These are phyloP conservation scores for Epirrhoe alternata DNA, from an alignment of 2,888 invertebrate genomes.

Conservation along the genomic window DNA sequence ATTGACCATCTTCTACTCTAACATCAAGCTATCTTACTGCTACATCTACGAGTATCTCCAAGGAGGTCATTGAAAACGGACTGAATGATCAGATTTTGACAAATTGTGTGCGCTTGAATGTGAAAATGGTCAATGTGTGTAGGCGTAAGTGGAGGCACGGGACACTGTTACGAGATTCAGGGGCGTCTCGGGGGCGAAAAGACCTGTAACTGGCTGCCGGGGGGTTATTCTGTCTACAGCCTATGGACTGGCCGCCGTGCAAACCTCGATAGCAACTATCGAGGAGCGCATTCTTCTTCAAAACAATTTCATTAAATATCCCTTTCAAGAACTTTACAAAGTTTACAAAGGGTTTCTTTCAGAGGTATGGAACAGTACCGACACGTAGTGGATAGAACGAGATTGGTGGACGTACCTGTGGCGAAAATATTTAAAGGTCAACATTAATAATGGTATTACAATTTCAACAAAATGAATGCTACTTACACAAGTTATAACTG, in stretches of 20 bases:
- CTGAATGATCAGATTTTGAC: not conserved
- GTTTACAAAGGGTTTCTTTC: slow-evolving; percentile 51
- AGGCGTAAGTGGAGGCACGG: slow-evolving; percentile 59
- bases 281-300: slow-evolving; percentile 59
- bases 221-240: slow-evolving; percentile 79
- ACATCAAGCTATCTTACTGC: not conserved
- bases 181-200: slow-evolving; percentile 78
- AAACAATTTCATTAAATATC: slow-evolving; percentile 45
- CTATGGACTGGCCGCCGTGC: slow-evolving; percentile 75
- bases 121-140: slow-evolving; percentile 48
- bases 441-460: slow-evolving; percentile 38
- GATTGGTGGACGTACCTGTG: slow-evolving; percentile 72
- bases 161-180: slow-evolving; percentile 56
- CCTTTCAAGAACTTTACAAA: slow-evolving; percentile 51
- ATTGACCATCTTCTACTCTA: slow-evolving; percentile 42
- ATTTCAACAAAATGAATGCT: slow-evolving; percentile 26
- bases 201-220: slow-evolving; percentile 84
- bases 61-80: not conserved
- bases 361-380: slow-evolving; percentile 44
- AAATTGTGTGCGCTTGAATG: slow-evolving; percentile 13
- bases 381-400: slow-evolving; percentile 46
- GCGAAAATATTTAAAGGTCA: slow-evolving; percentile 66
- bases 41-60: not conserved
- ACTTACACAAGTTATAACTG: slow-evolving; percentile 28
- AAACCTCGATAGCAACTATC: slow-evolving; percentile 60